Evolutionary conservation across 2,888 invertebrate species (phyloP).

Genomic region (Drosophila birchii): DNA sequence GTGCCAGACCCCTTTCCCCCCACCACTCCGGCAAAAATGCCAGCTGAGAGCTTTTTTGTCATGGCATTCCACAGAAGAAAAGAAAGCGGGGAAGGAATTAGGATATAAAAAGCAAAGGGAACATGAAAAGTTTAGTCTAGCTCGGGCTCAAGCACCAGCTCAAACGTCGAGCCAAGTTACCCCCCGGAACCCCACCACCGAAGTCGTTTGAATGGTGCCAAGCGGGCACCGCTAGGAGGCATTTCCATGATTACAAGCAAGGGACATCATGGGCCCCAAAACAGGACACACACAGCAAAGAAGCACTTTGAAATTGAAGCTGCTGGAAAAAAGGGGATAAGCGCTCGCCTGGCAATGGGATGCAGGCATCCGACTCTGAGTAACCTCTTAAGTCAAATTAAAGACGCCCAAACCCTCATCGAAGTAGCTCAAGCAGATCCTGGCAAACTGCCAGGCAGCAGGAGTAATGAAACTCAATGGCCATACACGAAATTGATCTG

Average conservation of each 20-base stretch:
- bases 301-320: conserved; percentile 62
- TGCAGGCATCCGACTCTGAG: conserved; percentile 34
- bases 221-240: conserved; percentile 48
- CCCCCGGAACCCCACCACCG: conserved; percentile 10
- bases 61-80: conserved; percentile 49
- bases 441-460: conserved; percentile 5
- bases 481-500: conserved; percentile 14
- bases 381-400: conserved; percentile 52
- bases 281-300: conserved; percentile 18
- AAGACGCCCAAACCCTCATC: conserved; percentile 27
- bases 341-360: conserved; percentile 17
- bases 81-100: conserved; percentile 22
- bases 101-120: conserved; percentile 37
- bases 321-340: conserved; percentile 21
- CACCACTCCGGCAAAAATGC: conserved; percentile 54
- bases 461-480: conserved; percentile 3
- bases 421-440: conserved; percentile 10
- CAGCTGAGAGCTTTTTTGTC: conserved; percentile 45
- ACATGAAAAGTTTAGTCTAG: conserved; percentile 46
- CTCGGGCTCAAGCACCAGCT: conserved; percentile 44
- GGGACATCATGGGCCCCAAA: conserved; percentile 18
- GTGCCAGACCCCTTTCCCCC: conserved; percentile 29
- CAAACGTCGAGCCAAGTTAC: conserved; percentile 58
- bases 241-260: conserved; percentile 46
- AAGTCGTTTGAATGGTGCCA: conserved; percentile 56